phyloP scores from a whole-genome alignment of 1,140 invertebrate genomes.

The Drosophila willistoni region DNA sequence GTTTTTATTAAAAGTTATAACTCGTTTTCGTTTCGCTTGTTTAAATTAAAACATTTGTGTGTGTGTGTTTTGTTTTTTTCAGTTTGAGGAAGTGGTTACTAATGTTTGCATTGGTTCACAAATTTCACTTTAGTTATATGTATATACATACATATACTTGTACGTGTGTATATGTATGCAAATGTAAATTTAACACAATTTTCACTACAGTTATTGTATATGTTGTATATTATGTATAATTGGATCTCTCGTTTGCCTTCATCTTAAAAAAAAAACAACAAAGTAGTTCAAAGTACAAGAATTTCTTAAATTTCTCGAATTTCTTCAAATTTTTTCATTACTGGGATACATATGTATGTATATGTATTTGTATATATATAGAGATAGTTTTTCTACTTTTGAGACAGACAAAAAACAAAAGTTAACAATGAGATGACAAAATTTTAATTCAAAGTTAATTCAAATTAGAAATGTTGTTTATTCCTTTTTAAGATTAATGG shows the following conservation, averaged over 20 bases:
- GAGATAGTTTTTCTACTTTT: background rate
- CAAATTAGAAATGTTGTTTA: background rate
- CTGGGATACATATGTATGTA: background rate
- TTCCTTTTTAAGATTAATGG: conserved; percentile 16
- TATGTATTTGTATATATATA: background rate
- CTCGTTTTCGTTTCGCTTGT: conserved; percentile 14
- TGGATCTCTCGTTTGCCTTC: background rate
- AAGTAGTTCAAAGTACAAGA: background rate
- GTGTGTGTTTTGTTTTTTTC: conserved; percentile 1
- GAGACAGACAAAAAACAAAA: background rate
- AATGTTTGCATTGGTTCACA: conserved; percentile 16
- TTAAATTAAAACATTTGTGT: conserved; percentile 12
- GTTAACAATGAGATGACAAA: background rate
- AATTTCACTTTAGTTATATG: conserved; percentile 13
- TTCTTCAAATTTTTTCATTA: no score
- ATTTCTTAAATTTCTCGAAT: background rate
- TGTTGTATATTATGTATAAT: conserved; percentile 22
- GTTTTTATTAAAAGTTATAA: conserved; percentile 52
- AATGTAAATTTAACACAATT: conserved; percentile 16
- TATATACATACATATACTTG: conserved; percentile 10
- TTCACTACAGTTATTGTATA: conserved; percentile 19
- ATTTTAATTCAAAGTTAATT: background rate
- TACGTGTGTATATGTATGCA: background rate
- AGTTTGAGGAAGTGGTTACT: conserved; percentile 12
- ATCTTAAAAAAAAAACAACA: background rate